Evolutionary conservation across 2,113 vertebrate species (phyloP).

Genomic region (Hippocampus guttulatus): DNA sequence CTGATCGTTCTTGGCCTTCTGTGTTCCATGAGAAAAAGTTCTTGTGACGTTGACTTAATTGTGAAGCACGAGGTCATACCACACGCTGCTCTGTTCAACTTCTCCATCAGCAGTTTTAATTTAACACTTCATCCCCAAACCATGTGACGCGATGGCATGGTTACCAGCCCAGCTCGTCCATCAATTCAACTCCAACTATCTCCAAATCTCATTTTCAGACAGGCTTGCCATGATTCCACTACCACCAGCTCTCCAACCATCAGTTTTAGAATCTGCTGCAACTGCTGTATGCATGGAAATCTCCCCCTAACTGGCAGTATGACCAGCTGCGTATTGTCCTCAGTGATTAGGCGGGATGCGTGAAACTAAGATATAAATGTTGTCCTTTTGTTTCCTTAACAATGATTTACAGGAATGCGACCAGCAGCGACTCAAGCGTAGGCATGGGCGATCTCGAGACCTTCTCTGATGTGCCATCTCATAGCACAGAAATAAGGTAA

Average conservation of each 20-base stretch:
- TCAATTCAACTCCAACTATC: conserved; percentile 20
- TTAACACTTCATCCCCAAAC: conserved; percentile 53
- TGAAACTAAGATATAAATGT: conserved; percentile 18
- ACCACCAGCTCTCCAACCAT: conserved; percentile 35
- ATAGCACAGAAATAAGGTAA: conserved; percentile 84
- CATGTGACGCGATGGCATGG: conserved; percentile 37
- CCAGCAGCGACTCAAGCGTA: conserved; percentile 90
- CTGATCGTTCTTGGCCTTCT: conserved; percentile 4
- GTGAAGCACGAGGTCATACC: conserved; percentile 24
- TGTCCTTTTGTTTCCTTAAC: conserved; percentile 10
- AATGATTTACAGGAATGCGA: conserved; percentile 82
- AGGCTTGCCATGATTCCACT: conserved; percentile 21
- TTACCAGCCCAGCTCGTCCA: conserved; percentile 33
- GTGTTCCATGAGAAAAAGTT: conserved; percentile 15
- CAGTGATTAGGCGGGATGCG: conserved; percentile 19
- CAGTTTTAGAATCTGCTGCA: conserved; percentile 37
- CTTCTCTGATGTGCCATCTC: conserved; percentile 81
- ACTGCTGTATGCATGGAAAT: conserved; percentile 56
- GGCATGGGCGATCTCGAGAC: conserved; percentile 87
- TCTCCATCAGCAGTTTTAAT: conserved; percentile 51
- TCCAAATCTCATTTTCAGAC: conserved; percentile 44
- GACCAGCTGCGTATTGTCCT: not conserved
- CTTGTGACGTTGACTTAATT: conserved; percentile 15
- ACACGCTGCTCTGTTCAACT: conserved; percentile 32
- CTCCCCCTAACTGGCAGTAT: conserved; percentile 51